phyloP scores from a whole-genome alignment of 2,797 vertebrate genomes.

The Gymnoscopelus microlampas region DNA sequence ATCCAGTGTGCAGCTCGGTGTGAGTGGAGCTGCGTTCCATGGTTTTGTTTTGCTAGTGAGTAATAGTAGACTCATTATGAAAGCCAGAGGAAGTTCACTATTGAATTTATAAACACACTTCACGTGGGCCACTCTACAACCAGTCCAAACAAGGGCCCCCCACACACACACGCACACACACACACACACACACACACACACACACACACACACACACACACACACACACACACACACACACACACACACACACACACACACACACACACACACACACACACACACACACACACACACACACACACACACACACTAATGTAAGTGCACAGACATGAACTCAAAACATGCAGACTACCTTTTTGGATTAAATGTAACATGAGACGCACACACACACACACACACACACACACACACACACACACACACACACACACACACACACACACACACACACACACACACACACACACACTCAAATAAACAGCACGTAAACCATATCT shows the following conservation, averaged over 20 bases:
- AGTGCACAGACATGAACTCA: not conserved
- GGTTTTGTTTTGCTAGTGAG: constrained; percentile 79
- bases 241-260: constrained; percentile 2
- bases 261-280: constrained; percentile 13
- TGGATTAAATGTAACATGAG: constrained; percentile 41
- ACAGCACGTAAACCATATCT: constrained; percentile 33
- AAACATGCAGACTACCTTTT: constrained; percentile 7
- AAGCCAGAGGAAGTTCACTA: constrained; percentile 77
- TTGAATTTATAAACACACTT: constrained; percentile 74
- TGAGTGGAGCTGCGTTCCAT: constrained; percentile 73
- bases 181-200: constrained; percentile 16
- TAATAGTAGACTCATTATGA: constrained; percentile 76
- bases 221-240: not conserved
- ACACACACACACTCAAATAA: constrained; percentile 4
- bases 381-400: not conserved
- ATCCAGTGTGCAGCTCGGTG: constrained; percentile 39
- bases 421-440: constrained; percentile 2
- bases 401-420: constrained; percentile 5
- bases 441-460: constrained; percentile 8
- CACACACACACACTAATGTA: constrained; percentile 35
- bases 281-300: constrained; percentile 23
- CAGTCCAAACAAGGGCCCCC: constrained; percentile 38
- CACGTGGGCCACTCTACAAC: constrained; percentile 31
- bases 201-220: not conserved
- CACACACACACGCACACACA: constrained; percentile 8